Conservation (phyloP, 2,113 vertebrate species). For the Trematocara macrostoma region DNA sequence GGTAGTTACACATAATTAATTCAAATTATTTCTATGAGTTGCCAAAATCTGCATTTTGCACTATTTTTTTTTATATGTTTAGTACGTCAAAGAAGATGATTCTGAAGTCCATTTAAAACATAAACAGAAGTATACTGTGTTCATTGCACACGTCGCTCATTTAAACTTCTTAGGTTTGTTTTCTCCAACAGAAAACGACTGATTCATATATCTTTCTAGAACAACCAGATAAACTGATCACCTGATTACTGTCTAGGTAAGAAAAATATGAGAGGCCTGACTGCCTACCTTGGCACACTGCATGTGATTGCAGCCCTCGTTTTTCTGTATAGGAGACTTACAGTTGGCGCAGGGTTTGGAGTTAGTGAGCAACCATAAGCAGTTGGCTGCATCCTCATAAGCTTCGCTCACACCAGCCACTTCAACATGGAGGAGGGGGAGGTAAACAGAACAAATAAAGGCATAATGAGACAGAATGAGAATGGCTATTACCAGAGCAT, state of each 20-base stretch:
- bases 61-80: background rate
- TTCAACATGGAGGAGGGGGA: slow-evolving; percentile 40
- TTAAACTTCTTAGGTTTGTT: background rate
- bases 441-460: slow-evolving; percentile 34
- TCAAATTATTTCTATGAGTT: background rate
- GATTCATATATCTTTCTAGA: background rate
- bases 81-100: background rate
- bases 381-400: slow-evolving; percentile 97
- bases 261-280: background rate
- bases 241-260: background rate
- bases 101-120: background rate
- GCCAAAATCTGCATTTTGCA: background rate
- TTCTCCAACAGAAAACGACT: background rate
- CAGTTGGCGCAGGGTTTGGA: slow-evolving; percentile 96
- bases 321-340: slow-evolving; percentile 99
- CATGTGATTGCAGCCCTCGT: slow-evolving; percentile 99
- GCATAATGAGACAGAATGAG: slow-evolving; percentile 40
- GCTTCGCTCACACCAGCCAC: slow-evolving; percentile 96
- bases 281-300: slow-evolving; percentile 91
- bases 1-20: background rate
- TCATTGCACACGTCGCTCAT: background rate
- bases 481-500: slow-evolving; percentile 21
- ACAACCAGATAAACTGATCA: background rate
- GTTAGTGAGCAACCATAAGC: slow-evolving; percentile 95
- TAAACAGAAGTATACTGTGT: background rate